A percentile compares a stretch with the other conserved stretches of the same genome.
phyloP scores from a whole-genome alignment of 2,797 vertebrate species.

The Phyllotis vaccarum region DNA sequence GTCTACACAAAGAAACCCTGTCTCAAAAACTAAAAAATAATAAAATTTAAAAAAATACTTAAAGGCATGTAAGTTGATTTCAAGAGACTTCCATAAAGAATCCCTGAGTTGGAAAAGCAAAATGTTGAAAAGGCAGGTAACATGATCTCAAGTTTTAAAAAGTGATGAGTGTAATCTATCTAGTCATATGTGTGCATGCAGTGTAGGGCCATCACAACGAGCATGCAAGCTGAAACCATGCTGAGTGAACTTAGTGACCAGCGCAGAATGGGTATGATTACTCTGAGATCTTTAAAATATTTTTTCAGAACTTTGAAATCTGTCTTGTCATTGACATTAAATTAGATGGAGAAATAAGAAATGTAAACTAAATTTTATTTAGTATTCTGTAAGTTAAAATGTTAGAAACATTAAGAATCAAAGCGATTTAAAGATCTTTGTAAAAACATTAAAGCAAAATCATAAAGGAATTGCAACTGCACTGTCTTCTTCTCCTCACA shows the following conservation, averaged over 20 bases:
- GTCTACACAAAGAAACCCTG: not conserved
- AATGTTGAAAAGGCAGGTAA: not conserved
- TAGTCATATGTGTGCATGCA: not conserved
- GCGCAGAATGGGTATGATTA: not conserved
- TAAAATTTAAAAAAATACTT: not conserved
- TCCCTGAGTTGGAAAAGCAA: not conserved
- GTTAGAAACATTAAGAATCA: conserved; percentile 23
- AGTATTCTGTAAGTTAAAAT: not conserved
- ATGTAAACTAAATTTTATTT: not conserved
- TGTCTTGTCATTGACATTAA: not conserved
- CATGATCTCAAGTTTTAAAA: conserved; percentile 1
- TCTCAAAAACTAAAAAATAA: not conserved
- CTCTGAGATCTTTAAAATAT: not conserved
- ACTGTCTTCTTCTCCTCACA: not conserved
- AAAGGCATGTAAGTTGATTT: not conserved
- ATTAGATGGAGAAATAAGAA: not conserved
- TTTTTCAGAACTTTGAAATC: conserved; percentile 8
- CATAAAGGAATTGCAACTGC: not conserved
- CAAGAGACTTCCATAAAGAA: conserved; percentile 1
- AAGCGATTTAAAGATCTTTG: not conserved
- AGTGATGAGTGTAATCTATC: not conserved
- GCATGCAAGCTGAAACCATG: not conserved
- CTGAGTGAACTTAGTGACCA: not conserved
- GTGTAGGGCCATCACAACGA: not conserved
- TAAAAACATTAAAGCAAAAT: conserved; percentile 23